Conservation (phyloP, 2,888 invertebrate genomes). For the Cerceris ruficornis region DNA sequence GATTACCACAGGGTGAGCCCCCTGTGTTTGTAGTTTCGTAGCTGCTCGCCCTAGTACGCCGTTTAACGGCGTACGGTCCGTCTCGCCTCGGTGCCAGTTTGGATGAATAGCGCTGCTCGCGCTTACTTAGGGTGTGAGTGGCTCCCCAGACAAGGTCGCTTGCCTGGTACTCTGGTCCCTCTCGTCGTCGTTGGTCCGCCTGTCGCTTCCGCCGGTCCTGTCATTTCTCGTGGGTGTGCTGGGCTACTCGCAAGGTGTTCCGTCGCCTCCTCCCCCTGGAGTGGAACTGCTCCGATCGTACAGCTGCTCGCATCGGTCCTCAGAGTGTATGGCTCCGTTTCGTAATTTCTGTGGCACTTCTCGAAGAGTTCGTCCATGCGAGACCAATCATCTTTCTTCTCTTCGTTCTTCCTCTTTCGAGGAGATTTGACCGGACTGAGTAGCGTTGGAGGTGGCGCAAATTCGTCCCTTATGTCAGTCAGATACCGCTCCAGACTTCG, state of each 20-base stretch:
- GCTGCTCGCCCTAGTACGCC: background rate
- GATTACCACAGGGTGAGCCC: too few relatives aligned
- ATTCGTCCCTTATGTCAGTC: too few relatives aligned
- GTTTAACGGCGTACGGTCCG: background rate
- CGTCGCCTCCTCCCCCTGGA: constrained; percentile 3
- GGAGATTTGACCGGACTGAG: too few relatives aligned
- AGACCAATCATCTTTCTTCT: too few relatives aligned
- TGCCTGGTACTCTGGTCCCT: constrained; percentile 1
- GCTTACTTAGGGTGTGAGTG: background rate
- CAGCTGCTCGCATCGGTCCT: constrained; percentile 7
- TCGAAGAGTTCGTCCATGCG: too few relatives aligned
- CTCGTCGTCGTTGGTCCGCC: background rate
- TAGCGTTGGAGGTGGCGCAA: too few relatives aligned
- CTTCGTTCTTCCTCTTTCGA: too few relatives aligned
- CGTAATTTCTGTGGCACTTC: too few relatives aligned
- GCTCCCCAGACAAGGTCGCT: constrained; percentile 4
- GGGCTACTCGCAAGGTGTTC: background rate
- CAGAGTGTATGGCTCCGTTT: background rate
- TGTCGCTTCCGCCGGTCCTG: background rate
- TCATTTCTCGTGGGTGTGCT: background rate
- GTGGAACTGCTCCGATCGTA: constrained; percentile 10
- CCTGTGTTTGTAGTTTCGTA: background rate
- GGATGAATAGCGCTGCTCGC: background rate
- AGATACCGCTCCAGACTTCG: too few relatives aligned
- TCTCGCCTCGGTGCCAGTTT: constrained; percentile 8